phyloP scores from a whole-genome alignment of 2,797 vertebrate genomes.

The Eidolon dupreanum region DNA sequence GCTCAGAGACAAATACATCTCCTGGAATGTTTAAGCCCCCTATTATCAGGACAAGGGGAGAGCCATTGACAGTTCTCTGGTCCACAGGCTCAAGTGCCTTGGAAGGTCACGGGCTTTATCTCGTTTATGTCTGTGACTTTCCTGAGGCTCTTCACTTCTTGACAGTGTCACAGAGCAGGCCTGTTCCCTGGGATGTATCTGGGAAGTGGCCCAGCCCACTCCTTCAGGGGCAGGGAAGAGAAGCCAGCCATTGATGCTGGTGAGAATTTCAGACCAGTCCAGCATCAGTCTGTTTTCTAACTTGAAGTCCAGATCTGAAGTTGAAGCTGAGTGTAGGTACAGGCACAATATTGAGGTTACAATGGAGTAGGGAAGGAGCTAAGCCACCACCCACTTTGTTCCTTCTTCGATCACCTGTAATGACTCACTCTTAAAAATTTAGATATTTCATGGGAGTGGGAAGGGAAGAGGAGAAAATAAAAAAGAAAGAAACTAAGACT shows the following conservation, averaged over 20 bases:
- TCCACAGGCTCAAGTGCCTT: constrained; percentile 22
- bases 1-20: constrained; percentile 27
- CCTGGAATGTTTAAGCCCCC: constrained; percentile 46
- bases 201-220: constrained; percentile 57
- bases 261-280: neutral
- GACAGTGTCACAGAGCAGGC: constrained; percentile 80
- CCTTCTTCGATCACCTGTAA: neutral
- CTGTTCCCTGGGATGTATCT: constrained; percentile 71
- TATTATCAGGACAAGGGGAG: constrained; percentile 34
- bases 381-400: neutral
- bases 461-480: neutral
- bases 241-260: neutral
- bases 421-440: neutral
- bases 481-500: constrained; percentile 24
- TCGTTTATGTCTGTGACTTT: constrained; percentile 83
- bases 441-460: neutral
- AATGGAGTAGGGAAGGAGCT: neutral
- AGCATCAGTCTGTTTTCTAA: neutral
- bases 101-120: constrained; percentile 72
- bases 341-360: neutral
- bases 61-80: constrained; percentile 62
- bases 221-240: neutral
- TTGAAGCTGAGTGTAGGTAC: neutral
- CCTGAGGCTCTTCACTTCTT: constrained; percentile 71
- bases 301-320: neutral